Evolutionary conservation across 2,888 invertebrate genomes (phyloP).

Genomic region (Diarsia mendica): DNA sequence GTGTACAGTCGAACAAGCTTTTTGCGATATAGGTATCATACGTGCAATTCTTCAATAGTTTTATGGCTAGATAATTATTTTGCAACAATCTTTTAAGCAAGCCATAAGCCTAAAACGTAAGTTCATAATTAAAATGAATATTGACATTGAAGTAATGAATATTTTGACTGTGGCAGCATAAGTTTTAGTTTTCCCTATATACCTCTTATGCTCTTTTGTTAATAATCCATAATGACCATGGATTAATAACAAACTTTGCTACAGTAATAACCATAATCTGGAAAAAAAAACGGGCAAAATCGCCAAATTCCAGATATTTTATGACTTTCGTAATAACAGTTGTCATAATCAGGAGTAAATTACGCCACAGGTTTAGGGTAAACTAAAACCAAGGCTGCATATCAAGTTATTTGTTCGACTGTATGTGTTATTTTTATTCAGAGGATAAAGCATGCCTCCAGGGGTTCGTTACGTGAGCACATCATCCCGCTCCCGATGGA

Average conservation of each 20-base stretch:
- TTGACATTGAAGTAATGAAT: background rate
- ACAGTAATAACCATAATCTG: background rate
- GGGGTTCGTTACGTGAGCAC: conserved; percentile 82
- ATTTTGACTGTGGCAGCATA: background rate
- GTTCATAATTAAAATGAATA: background rate
- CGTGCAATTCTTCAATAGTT: background rate
- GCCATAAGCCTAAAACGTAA: background rate
- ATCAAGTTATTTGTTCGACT: conserved; percentile 11
- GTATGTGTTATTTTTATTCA: conserved; percentile 78
- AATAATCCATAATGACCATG: too few relatives aligned
- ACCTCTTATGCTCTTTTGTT: too few relatives aligned
- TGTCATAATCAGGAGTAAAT: background rate
- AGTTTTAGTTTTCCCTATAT: background rate
- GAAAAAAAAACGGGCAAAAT: background rate
- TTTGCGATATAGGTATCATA: background rate
- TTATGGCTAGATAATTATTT: background rate
- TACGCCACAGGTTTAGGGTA: background rate
- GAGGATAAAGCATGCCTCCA: conserved; percentile 77
- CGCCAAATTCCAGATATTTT: background rate
- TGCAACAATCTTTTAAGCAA: background rate
- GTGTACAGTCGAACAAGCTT: conserved; percentile 49
- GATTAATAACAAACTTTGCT: background rate
- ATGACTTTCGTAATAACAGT: background rate
- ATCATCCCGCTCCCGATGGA: conserved; percentile 73
- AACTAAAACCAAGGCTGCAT: background rate